Base-by-base conservation (phyloP, 2,113 vertebrate species). In the Vanacampus margaritifer region DNA sequence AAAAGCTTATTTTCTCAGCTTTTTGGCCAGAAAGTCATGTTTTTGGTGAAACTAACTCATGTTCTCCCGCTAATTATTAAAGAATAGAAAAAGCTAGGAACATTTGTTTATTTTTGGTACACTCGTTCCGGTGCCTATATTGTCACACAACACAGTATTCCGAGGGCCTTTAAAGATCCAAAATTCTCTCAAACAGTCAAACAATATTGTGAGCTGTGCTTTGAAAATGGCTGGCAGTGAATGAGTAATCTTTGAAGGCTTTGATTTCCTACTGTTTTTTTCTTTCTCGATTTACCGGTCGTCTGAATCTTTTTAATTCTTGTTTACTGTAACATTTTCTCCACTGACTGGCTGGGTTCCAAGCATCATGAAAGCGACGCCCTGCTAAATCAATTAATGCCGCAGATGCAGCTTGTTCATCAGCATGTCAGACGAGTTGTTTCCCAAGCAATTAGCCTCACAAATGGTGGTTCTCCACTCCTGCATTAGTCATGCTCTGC, bases 401-500 rank as follows among this genome's bases (percentile, higher is more conserved):
- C 24, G 21, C 4, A 61, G 28, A 54, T 21, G 45, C 26, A 66
- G 37, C 9, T 24, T 36, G 13, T 32, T 43, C 14, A 43, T 1
- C 39, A 43, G 23, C 43, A 43, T 50, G 19, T 61, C n/a, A 64
- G 68, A 59, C 9, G 9, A 58, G 16, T 61, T 3, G 65, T 6
- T 51, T 45, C 6, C 5, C 61, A 1, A n/a, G 23, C 6, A 51
- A 0, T 26, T 37, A 72, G 57, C 50, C n/a, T 48, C 12, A 45
- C 60, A 58, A 73, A 65, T 56, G 16, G 63, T 43, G 6, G 5
- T n/a, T 36, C 62, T 11, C 13, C 1, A 13, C n/a, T 59, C 10
- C 24, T 64, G 43, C 48, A 46, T 65, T 68, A 23, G 65, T 76
- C 37, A 50, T 61, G 41, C 69, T 69, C 51, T 73, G 64, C 45